Percentiles rank a stretch among this genome's conserved stretches.
Conservation (phyloP, 2,797 vertebrate genomes). For the Anolis apletophallus region DNA sequence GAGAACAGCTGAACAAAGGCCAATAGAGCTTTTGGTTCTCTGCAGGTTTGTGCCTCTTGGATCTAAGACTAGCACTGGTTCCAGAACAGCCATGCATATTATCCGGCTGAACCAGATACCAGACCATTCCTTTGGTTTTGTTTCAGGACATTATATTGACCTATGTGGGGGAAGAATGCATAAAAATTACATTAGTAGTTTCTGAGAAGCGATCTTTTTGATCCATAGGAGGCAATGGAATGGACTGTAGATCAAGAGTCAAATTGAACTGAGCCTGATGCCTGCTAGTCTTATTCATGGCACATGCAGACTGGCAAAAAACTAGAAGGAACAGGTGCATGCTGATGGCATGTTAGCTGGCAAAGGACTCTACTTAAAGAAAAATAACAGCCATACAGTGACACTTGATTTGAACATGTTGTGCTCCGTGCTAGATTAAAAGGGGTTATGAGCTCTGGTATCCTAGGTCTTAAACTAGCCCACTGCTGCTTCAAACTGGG, state of each 20-base stretch:
- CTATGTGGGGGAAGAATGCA: neutral
- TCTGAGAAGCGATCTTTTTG: neutral
- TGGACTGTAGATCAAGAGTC: neutral
- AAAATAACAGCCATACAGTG: neutral
- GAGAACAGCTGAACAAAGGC: conserved; percentile 13
- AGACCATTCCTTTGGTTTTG: neutral
- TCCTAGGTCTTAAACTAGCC: neutral
- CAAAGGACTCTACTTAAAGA: neutral
- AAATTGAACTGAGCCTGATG: neutral
- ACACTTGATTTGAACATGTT: neutral
- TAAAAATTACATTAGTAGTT: neutral
- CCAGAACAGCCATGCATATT: neutral
- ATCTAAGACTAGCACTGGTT: neutral
- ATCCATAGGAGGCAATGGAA: neutral
- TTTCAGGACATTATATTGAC: neutral
- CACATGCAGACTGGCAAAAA: neutral
- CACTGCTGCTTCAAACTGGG: neutral
- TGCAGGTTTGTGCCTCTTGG: neutral
- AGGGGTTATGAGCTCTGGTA: neutral
- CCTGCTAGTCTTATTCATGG: neutral
- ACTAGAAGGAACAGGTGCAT: neutral
- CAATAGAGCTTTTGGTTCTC: neutral
- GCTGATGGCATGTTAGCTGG: neutral
- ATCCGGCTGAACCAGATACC: neutral
- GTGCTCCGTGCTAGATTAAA: neutral